Percentiles rank a stretch among this genome's conserved stretches.
Conservation (phyloP, 2,113 vertebrate genomes). For the Barbus barbus region DNA sequence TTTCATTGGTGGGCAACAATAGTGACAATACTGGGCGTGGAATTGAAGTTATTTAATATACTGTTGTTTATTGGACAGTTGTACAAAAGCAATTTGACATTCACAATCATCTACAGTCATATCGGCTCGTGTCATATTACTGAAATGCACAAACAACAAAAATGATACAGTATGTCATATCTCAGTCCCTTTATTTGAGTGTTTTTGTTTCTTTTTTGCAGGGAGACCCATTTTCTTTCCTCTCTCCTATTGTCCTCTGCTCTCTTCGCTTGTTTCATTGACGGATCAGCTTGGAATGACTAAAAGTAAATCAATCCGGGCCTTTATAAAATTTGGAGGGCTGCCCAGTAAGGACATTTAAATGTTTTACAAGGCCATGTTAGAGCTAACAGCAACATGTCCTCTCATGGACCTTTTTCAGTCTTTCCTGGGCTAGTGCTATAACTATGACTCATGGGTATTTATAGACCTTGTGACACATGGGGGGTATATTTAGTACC, state of each 20-base stretch:
- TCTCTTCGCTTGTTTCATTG: conserved; percentile 28
- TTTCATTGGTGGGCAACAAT: too few relatives aligned
- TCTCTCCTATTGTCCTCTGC: background rate
- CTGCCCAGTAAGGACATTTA: conserved; percentile 34
- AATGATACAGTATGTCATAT: background rate
- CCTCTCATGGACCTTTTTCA: conserved; percentile 9
- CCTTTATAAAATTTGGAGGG: conserved; percentile 33
- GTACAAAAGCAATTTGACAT: background rate
- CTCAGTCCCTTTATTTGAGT: background rate
- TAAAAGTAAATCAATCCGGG: conserved; percentile 41
- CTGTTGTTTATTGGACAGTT: too few relatives aligned
- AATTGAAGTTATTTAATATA: background rate
- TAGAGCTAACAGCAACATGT: background rate
- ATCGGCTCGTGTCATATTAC: background rate
- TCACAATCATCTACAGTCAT: background rate
- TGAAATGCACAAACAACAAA: background rate
- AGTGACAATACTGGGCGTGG: background rate
- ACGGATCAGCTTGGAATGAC: conserved; percentile 31
- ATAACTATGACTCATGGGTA: background rate
- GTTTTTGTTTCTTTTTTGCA: background rate
- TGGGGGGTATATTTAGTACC: conserved; percentile 31
- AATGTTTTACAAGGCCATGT: conserved; percentile 34
- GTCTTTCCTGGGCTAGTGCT: background rate
- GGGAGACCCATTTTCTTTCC: background rate
- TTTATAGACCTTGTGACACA: conserved; percentile 26